Evolutionary conservation across 2,888 invertebrate genomes (phyloP).

Genomic region (Phengaris alcon): DNA sequence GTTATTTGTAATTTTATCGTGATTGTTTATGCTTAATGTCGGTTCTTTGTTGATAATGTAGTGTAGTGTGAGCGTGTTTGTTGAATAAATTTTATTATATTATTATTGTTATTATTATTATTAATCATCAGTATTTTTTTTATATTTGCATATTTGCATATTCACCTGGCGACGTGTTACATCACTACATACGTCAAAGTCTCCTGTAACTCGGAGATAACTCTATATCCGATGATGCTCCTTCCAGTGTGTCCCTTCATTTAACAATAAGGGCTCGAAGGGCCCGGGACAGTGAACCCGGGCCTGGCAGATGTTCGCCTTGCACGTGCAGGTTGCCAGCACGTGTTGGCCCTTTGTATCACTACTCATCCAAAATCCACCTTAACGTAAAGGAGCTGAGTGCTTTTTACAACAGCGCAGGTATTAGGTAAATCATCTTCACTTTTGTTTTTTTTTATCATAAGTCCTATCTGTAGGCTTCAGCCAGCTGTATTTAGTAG

Average conservation of each 20-base stretch:
- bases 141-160: neutral
- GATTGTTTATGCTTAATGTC: no score
- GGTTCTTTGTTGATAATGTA: no score
- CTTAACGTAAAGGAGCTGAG: neutral
- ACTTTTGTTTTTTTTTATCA: neutral
- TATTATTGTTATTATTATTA: no score
- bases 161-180: neutral
- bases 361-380: neutral
- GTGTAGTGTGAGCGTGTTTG: no score
- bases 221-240: conserved; percentile 4
- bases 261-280: conserved; percentile 42
- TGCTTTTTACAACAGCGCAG: neutral
- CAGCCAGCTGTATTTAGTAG: neutral
- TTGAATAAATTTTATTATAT: no score
- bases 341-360: conserved; percentile 44
- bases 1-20: no score
- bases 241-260: conserved; percentile 28
- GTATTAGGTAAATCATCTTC: neutral
- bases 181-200: neutral
- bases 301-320: conserved; percentile 51
- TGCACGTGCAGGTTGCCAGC: conserved; percentile 50
- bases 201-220: neutral
- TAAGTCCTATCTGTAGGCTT: neutral
- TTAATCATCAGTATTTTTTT: no score
- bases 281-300: conserved; percentile 57